A percentile compares a stretch with the other conserved stretches of the same genome.
Evolutionary conservation across 1,140 invertebrate genomes (phyloP).

Genomic region (Cotesia typhae): DNA sequence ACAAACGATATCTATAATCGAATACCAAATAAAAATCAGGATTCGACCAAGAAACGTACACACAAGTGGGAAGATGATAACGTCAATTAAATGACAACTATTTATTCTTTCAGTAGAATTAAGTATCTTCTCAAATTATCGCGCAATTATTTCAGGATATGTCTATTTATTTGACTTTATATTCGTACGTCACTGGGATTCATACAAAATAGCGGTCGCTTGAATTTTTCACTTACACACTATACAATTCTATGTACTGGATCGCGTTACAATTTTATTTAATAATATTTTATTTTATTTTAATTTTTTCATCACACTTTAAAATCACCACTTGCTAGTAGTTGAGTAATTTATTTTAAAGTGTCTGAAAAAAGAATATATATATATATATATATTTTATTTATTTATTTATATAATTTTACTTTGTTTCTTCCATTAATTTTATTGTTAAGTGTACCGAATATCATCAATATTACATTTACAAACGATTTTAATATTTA

Average conservation of each 20-base stretch:
- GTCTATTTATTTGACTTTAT: conserved; percentile 37
- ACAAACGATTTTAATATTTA: conserved; percentile 61
- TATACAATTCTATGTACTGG: conserved; percentile 46
- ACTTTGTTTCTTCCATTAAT: conserved; percentile 8
- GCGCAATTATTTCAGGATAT: conserved; percentile 16
- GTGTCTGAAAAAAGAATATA: not conserved
- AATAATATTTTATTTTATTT: no score
- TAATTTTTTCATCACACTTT: conserved; percentile 17
- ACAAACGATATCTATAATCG: conserved; percentile 60
- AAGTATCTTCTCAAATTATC: conserved; percentile 22
- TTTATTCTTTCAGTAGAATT: conserved; percentile 6
- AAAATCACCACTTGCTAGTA: conserved; percentile 15
- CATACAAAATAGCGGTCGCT: conserved; percentile 64
- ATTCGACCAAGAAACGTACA: conserved; percentile 61
- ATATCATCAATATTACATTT: conserved; percentile 52
- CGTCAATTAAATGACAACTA: not conserved
- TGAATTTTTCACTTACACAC: conserved; percentile 49
- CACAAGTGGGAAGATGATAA: conserved; percentile 53
- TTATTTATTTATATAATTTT: conserved; percentile 1
- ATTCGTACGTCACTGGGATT: conserved; percentile 62
- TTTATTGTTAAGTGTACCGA: conserved; percentile 44
- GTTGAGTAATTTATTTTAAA: not conserved
- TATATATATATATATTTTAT: not conserved
- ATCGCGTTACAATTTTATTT: conserved; percentile 24
- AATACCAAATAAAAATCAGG: conserved; percentile 37